Conservation (phyloP, 2,797 vertebrate species). For the Acanthornis magna region DNA sequence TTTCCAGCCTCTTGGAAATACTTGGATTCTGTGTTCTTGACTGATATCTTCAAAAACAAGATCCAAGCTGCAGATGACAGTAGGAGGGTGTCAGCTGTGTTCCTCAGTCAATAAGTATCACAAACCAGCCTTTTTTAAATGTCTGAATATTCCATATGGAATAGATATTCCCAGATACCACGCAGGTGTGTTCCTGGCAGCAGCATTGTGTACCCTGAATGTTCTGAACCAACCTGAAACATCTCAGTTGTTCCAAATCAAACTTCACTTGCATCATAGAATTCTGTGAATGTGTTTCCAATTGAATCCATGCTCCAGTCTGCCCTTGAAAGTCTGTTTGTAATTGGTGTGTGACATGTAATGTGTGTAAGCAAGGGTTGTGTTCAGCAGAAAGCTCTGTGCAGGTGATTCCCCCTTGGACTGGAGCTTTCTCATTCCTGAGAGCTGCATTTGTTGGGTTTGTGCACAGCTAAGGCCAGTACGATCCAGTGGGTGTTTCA, state of each 20-base stretch:
- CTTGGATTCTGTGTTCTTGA: rapidly evolving
- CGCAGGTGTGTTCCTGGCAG: rapidly evolving
- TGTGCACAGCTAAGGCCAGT: neutral
- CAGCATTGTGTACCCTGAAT: too few species aligned
- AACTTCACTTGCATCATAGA: rapidly evolving
- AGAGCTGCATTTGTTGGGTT: rapidly evolving
- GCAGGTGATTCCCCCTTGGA: neutral
- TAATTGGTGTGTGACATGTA: neutral
- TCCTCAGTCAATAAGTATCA: neutral
- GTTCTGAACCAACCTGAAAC: neutral
- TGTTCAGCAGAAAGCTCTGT: neutral
- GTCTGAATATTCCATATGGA: neutral
- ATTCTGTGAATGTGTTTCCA: neutral
- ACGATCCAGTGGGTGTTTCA: rapidly evolving
- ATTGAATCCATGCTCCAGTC: neutral
- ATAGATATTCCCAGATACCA: neutral
- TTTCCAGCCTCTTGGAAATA: neutral
- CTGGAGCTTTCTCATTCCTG: neutral
- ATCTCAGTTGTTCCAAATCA: neutral
- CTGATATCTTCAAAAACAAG: neutral
- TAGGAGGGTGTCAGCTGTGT: neutral
- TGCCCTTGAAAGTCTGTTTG: neutral
- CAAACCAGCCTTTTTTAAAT: neutral
- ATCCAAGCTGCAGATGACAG: neutral
- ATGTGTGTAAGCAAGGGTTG: rapidly evolving